Conservation (phyloP, 2,113 vertebrate genomes). For the Rallus limicola region DNA sequence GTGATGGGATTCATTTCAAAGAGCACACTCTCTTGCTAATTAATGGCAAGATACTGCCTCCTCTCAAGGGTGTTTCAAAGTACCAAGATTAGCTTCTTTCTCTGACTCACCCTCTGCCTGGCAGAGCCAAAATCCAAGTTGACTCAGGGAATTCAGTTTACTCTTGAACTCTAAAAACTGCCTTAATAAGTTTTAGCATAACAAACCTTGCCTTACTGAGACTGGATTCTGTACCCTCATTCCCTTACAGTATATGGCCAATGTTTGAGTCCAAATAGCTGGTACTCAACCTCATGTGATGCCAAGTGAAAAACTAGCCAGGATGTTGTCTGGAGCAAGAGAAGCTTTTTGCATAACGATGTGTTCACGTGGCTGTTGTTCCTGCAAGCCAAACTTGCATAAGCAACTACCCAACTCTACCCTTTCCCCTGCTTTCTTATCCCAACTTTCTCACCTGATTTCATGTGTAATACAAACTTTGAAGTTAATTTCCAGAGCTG, state of each 20-base stretch:
- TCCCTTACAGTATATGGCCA: accelerated
- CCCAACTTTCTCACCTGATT: background rate
- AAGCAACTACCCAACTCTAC: background rate
- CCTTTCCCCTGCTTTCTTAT: background rate
- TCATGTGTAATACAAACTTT: background rate
- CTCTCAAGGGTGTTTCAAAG: background rate
- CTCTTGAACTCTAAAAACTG: background rate
- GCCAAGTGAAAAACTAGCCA: background rate
- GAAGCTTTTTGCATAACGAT: background rate
- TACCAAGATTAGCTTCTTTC: background rate
- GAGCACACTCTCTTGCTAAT: background rate
- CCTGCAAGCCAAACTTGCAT: background rate
- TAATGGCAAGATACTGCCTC: background rate
- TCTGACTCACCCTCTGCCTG: background rate
- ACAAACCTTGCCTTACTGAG: background rate
- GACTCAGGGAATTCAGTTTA: background rate
- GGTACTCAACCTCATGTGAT: background rate
- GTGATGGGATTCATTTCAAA: background rate
- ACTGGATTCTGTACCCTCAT: background rate
- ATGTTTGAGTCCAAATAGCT: background rate
- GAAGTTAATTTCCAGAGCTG: background rate
- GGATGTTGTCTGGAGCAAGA: background rate
- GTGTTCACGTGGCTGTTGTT: background rate
- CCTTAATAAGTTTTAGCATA: background rate
- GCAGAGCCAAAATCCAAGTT: background rate